Conservation (phyloP, 2,888 invertebrate genomes). For the Halictus quadricinctus region DNA sequence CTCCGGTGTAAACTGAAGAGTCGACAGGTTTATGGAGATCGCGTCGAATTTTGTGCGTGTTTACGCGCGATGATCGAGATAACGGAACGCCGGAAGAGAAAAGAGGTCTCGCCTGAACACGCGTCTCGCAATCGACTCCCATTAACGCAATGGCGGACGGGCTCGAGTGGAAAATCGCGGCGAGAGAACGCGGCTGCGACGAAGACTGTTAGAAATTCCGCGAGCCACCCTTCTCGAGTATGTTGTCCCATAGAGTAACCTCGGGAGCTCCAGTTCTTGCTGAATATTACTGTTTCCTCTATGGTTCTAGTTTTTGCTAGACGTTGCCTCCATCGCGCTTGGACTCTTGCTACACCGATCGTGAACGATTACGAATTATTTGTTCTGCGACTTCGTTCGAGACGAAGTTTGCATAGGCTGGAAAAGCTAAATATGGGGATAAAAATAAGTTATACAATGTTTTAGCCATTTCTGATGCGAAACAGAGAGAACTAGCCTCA, state of each 20-base stretch:
- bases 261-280: neutral
- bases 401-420: no score
- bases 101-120: conserved; percentile 28
- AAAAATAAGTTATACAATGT: no score
- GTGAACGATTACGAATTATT: neutral
- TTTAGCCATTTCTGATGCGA: no score
- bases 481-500: no score
- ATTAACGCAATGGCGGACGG: conserved; percentile 29
- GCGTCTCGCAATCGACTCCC: conserved; percentile 37
- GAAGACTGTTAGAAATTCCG: neutral
- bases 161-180: conserved; percentile 54
- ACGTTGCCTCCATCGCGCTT: neutral
- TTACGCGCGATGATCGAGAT: conserved; percentile 30
- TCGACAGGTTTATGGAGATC: neutral
- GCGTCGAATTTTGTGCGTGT: conserved; percentile 23
- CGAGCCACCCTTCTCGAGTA: neutral
- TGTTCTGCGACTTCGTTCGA: neutral
- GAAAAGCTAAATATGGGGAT: no score
- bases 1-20: neutral
- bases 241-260: neutral
- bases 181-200: conserved; percentile 25
- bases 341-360: neutral
- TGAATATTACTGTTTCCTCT: neutral
- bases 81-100: conserved; percentile 55
- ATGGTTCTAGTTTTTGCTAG: neutral